phyloP scores from a whole-genome alignment of 2,888 invertebrate genomes.

The Zele albiditarsus region DNA sequence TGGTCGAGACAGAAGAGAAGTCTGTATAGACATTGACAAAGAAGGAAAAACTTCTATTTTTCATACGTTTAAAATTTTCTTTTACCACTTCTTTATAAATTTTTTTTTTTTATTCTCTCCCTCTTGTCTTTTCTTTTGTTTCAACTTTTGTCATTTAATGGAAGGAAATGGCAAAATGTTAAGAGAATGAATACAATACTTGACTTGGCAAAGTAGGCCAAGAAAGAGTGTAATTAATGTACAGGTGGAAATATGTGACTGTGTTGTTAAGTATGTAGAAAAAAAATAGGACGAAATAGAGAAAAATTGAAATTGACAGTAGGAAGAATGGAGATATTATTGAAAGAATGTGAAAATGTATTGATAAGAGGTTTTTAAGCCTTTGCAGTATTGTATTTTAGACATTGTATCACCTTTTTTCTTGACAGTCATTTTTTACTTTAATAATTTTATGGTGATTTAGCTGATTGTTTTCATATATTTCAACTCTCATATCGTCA shows the following conservation, averaged over 20 bases:
- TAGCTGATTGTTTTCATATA: no score
- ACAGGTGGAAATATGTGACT: not conserved
- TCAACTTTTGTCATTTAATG: conserved; percentile 15
- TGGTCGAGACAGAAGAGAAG: not conserved
- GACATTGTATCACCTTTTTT: no score
- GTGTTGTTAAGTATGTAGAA: not conserved
- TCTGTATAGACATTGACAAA: not conserved
- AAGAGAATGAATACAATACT: not conserved
- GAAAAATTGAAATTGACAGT: no score
- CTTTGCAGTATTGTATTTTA: no score
- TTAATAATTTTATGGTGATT: no score
- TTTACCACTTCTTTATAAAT: conserved; percentile 14
- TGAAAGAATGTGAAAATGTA: no score
- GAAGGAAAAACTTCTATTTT: not conserved
- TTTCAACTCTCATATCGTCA: no score
- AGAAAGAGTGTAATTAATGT: not conserved
- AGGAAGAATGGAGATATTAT: no score
- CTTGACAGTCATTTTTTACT: no score
- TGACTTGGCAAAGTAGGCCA: conserved; percentile 5
- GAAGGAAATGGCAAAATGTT: conserved; percentile 11
- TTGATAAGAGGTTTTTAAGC: no score
- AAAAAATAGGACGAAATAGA: not conserved
- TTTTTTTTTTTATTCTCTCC: conserved; percentile 15
- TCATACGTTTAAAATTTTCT: conserved; percentile 36
- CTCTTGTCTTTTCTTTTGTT: conserved; percentile 24